Evolutionary conservation across 2,113 vertebrate genomes (phyloP).

Genomic region (Irena cyanogastra): DNA sequence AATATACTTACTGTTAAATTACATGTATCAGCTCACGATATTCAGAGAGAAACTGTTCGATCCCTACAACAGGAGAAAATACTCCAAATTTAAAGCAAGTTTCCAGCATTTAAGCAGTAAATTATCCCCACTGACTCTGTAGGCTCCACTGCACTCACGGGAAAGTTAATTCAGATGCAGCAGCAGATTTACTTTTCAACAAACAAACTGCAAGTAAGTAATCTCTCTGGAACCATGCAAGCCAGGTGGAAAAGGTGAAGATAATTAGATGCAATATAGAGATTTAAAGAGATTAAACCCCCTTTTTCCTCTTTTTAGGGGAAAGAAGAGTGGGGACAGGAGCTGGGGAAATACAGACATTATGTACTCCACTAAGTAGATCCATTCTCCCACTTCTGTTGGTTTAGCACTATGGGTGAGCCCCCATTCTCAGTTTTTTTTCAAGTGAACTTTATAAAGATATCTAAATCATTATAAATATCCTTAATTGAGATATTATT

Average conservation of each 20-base stretch:
- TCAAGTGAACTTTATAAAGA: background rate
- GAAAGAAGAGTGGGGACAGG: background rate
- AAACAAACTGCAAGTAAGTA: background rate
- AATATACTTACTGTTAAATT: background rate
- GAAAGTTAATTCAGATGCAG: background rate
- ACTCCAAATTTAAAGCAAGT: background rate
- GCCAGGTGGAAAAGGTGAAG: background rate
- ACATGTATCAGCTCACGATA: background rate
- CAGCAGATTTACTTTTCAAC: background rate
- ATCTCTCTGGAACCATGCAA: background rate
- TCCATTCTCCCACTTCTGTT: background rate
- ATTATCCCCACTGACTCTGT: background rate
- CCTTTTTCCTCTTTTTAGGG: background rate
- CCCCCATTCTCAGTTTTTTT: background rate
- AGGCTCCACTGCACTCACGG: background rate
- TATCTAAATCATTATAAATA: background rate
- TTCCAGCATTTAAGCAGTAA: background rate
- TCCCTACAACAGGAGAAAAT: background rate
- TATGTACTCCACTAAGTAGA: fast-evolving
- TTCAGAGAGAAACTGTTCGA: background rate
- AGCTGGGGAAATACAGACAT: background rate
- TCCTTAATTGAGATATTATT: background rate
- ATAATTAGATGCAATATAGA: background rate
- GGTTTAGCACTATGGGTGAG: background rate
- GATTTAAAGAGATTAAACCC: background rate